These are phyloP conservation scores for Thunnus maccoyii DNA, from an alignment of 2,113 vertebrate species.

Conservation along the genomic window DNA sequence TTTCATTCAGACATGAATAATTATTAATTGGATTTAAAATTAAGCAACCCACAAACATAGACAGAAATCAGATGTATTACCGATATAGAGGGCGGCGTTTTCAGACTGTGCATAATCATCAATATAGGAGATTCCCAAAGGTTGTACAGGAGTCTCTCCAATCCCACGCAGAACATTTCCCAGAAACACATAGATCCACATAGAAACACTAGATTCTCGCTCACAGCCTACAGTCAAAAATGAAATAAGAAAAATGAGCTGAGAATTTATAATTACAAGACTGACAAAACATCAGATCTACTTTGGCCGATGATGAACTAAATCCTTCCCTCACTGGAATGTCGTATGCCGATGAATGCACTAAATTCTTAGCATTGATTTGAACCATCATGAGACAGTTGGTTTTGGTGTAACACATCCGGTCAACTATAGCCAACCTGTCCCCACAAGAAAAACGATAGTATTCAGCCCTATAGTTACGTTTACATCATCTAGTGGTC, in stretches of 20 bases:
- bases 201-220: conserved; percentile 85
- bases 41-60: neutral
- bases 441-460: too few relatives aligned
- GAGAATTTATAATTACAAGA: neutral
- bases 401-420: neutral
- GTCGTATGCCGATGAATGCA: too few relatives aligned
- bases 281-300: neutral
- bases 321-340: too few relatives aligned
- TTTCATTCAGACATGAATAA: neutral
- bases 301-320: neutral
- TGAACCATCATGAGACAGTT: neutral
- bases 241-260: neutral
- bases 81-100: conserved; percentile 93
- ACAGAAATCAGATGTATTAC: conserved; percentile 77
- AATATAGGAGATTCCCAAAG: conserved; percentile 92
- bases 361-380: too few relatives aligned
- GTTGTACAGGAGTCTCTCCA: conserved; percentile 91
- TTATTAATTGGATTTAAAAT: neutral
- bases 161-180: conserved; percentile 93
- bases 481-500: too few relatives aligned
- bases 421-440: too few relatives aligned
- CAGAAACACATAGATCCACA: conserved; percentile 91
- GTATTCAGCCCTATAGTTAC: too few relatives aligned
- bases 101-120: conserved; percentile 91
- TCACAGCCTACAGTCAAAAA: conserved; percentile 82